These are phyloP conservation scores for Trissolcus brochymenae DNA, from an alignment of 2,888 invertebrate species.

Conservation along the genomic window DNA sequence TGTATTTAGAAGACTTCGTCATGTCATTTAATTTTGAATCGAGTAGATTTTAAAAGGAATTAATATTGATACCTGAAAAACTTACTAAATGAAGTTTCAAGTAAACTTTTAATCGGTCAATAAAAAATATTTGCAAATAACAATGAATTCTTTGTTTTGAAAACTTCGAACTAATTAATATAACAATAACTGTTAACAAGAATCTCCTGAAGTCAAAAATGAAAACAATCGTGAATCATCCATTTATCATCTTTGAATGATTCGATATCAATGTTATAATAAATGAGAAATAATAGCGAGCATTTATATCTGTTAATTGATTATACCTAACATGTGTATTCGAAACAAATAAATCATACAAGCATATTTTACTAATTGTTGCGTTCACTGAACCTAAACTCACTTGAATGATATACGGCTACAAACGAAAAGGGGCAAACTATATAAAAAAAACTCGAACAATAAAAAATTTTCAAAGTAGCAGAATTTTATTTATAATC, in stretches of 20 bases:
- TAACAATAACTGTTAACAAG: background rate
- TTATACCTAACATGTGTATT: constrained; percentile 1
- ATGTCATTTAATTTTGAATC: background rate
- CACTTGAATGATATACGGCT: too few species aligned
- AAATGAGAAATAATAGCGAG: background rate
- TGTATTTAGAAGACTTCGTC: background rate
- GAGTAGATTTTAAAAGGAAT: background rate
- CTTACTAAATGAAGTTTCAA: background rate
- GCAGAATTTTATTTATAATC: background rate
- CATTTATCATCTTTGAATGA: constrained; percentile 2
- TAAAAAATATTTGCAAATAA: background rate
- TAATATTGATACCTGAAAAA: background rate
- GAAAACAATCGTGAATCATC: constrained; percentile 1
- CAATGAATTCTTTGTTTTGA: background rate
- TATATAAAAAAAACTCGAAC: background rate
- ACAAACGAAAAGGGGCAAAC: background rate
- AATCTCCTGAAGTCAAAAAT: background rate
- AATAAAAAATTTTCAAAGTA: background rate
- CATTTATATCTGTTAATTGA: constrained; percentile 6
- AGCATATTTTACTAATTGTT: background rate
- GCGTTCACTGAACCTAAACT: background rate
- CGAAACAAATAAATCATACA: constrained; percentile 4
- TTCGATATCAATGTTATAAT: constrained; percentile 1
- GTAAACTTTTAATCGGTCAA: background rate
- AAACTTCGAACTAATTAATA: background rate